Evolutionary conservation across 2,113 vertebrate genomes (phyloP), one percentile per base, ranked within the genome.

Genomic region (Neolamprologus brichardi): DNA sequence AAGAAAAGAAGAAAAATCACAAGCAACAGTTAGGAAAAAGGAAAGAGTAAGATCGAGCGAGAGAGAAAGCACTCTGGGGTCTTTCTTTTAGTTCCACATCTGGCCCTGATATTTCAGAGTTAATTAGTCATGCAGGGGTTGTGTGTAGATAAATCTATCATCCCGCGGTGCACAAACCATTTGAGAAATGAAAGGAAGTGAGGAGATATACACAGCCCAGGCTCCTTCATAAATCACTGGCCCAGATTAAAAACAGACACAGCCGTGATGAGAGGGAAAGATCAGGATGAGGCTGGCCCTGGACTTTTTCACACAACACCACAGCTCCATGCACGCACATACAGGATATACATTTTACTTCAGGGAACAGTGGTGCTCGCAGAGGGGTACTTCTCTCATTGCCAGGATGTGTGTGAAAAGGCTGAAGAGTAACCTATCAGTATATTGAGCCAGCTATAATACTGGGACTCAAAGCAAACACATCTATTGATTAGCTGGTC

Each of bases 91-190:
- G 96, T 97, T 96, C 96, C 97, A 98, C 98, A 99, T 99, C 98
- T 99, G 98, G 97, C 97, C 97, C 97, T 97, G 98, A 98, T 98
- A 98, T 98, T 98, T 98, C 98, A 98, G 97, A 99, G 98, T 98
- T 98, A 98, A 99, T 99, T 98, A 98, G 98, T 98, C 98, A 99
- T 98, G 97, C 98, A 98, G 98, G 97, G 97, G 97, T 96, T 97
- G 97, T 98, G 97, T 98, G 97, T 97, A 98, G 97, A 99, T 98
- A 98, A 98, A 99, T 99, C 99, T 97, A 98, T 99, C 98, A 98
- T 98, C 97, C 97, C 95, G 88, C 96, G 96, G 97, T 97, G 98
- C 97, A 98, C 97, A 98, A 98, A 98, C 97, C 98, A 97, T 98
- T 97, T 97, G 97, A 98, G 97, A 98, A 99, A 99, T 98, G 97